A percentile compares a stretch with the other conserved stretches of the same genome.
Evolutionary conservation across 2,888 invertebrate genomes (phyloP).

Genomic region (Eulithis prunata): DNA sequence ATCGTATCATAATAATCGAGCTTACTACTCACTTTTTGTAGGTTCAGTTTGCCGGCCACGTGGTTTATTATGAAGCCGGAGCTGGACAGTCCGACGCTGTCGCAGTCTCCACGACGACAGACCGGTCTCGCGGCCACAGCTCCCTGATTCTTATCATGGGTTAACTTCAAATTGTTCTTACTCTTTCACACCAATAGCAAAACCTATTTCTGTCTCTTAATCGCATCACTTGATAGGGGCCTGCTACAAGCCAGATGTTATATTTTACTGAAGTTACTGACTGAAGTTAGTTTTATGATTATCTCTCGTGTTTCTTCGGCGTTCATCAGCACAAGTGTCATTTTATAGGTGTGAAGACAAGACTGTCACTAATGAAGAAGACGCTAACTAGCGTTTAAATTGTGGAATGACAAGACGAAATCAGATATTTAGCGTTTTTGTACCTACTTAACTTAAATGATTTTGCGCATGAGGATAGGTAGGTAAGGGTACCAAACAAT

Average conservation of each 20-base stretch:
- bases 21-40: slow-evolving; percentile 73
- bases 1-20: slow-evolving; percentile 36
- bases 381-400: too few relatives aligned
- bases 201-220: slow-evolving; percentile 44
- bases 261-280: too few relatives aligned
- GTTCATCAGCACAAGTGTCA: too few relatives aligned
- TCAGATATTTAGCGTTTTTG: too few relatives aligned
- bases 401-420: too few relatives aligned
- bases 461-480: neutral
- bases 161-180: slow-evolving; percentile 46
- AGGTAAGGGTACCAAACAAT: neutral
- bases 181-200: slow-evolving; percentile 44
- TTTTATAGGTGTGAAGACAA: too few relatives aligned
- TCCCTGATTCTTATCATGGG: slow-evolving; percentile 52
- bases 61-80: slow-evolving; percentile 57
- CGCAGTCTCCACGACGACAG: slow-evolving; percentile 75
- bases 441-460: neutral
- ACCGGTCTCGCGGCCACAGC: slow-evolving; percentile 43
- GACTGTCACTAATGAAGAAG: too few relatives aligned
- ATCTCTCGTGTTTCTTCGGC: too few relatives aligned
- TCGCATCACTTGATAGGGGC: slow-evolving; percentile 40
- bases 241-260: slow-evolving; percentile 27
- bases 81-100: slow-evolving; percentile 65
- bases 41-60: slow-evolving; percentile 71
- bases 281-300: slow-evolving; percentile 17